Evolutionary conservation across 2,888 invertebrate genomes (phyloP).

Genomic region (Melikaiella ostensackeni): DNA sequence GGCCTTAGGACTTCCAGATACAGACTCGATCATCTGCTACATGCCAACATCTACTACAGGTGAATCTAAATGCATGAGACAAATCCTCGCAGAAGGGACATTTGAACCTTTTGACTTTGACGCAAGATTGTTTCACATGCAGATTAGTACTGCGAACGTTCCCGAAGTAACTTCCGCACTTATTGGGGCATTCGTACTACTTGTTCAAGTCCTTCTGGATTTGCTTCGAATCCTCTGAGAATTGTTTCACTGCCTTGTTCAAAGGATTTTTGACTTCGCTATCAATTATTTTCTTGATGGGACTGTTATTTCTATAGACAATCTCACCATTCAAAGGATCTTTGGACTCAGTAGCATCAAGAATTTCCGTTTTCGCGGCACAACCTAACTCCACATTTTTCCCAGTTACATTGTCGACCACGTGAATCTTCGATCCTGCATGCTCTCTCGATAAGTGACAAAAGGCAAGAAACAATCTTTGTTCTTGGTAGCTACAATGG

Average conservation of each 20-base stretch:
- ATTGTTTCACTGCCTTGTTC: not conserved
- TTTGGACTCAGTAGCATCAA: not conserved
- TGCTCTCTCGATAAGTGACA: not conserved
- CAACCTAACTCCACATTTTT: not conserved
- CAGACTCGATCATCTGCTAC: no score
- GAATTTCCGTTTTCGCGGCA: not conserved
- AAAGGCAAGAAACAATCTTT: not conserved
- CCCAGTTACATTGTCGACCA: not conserved
- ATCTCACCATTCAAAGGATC: not conserved
- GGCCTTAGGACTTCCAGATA: no score
- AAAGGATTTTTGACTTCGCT: not conserved
- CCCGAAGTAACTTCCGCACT: not conserved
- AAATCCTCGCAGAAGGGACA: not conserved
- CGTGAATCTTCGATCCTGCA: not conserved
- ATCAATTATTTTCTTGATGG: not conserved
- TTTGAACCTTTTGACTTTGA: not conserved
- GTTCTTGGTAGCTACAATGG: not conserved
- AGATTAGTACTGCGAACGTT: not conserved
- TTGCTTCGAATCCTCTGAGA: no score
- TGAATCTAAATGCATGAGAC: no score
- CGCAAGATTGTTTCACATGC: not conserved
- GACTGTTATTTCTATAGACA: not conserved
- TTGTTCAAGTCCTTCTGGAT: not conserved
- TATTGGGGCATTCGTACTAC: not conserved
- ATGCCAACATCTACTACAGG: no score